phyloP scores from a whole-genome alignment of 1,140 invertebrate species.

The fruit fly (Drosophila melanogaster) region DNA sequence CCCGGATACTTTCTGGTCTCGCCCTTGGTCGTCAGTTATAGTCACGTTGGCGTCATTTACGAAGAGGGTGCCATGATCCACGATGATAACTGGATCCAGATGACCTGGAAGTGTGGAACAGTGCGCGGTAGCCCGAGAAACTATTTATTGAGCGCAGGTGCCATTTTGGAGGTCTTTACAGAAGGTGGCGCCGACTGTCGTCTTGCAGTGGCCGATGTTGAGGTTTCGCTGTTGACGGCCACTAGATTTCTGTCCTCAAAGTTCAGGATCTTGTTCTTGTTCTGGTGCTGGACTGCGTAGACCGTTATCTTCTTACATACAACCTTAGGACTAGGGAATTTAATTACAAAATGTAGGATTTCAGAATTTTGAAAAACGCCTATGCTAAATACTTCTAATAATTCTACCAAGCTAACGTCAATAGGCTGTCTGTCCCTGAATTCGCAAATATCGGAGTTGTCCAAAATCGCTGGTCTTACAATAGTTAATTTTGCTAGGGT shows the following conservation, averaged over 20 bases:
- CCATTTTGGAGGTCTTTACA: background rate
- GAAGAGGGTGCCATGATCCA: background rate
- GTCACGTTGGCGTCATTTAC: background rate
- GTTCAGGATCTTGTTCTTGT: background rate
- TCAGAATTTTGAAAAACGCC: slow-evolving; percentile 6
- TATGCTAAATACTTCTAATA: slow-evolving; percentile 4
- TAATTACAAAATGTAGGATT: slow-evolving; percentile 5
- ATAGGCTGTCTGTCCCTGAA: slow-evolving; percentile 1
- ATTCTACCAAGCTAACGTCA: background rate
- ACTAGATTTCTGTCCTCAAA: slow-evolving; percentile 1
- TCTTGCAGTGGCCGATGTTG: background rate
- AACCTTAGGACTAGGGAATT: background rate
- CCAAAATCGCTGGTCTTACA: background rate
- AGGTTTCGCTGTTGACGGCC: too few species aligned
- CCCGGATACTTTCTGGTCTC: background rate
- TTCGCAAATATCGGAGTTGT: slow-evolving; percentile 1
- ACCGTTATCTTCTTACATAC: slow-evolving; percentile 2
- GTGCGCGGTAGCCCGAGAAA: too few species aligned
- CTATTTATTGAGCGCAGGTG: background rate
- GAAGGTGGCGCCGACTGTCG: too few species aligned
- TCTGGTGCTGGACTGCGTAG: slow-evolving; percentile 5
- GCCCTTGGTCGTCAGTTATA: background rate
- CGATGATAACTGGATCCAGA: background rate
- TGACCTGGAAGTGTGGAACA: background rate
- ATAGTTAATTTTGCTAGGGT: slow-evolving; percentile 1